phyloP scores from a whole-genome alignment of 2,888 invertebrate species.

The Apotomis turbidana region DNA sequence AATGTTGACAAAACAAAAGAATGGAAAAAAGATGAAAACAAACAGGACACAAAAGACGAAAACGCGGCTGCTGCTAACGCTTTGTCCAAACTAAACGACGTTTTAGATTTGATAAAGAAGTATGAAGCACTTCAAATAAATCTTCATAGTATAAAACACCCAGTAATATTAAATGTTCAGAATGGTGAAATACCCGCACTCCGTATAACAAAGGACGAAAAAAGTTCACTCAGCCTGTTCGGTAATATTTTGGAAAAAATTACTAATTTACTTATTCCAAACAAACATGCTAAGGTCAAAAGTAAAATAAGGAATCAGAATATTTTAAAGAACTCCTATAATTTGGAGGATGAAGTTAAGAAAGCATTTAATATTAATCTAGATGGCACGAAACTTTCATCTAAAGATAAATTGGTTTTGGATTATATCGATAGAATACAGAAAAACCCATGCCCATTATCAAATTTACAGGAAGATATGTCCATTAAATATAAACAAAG shows the following conservation, averaged over 20 bases:
- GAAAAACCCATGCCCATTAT: constrained; percentile 60
- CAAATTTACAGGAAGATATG: constrained; percentile 47
- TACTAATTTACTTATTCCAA: constrained; percentile 67
- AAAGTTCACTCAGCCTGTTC: constrained; percentile 58
- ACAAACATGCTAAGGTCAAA: constrained; percentile 55
- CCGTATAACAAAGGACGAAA: constrained; percentile 52
- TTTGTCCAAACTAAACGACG: constrained; percentile 62
- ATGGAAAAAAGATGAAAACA: neutral
- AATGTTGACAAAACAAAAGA: constrained; percentile 31
- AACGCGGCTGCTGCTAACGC: constrained; percentile 51
- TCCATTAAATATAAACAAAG: constrained; percentile 58
- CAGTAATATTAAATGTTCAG: constrained; percentile 13
- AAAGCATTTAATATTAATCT: constrained; percentile 57
- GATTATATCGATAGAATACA: constrained; percentile 69
- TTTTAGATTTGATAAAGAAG: constrained; percentile 64
- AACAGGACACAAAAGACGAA: constrained; percentile 1
- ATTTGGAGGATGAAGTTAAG: constrained; percentile 55
- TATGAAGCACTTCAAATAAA: constrained; percentile 63
- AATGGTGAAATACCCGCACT: neutral
- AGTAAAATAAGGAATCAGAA: constrained; percentile 56
- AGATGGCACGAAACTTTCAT: constrained; percentile 55
- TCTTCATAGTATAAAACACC: constrained; percentile 53
- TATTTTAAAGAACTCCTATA: constrained; percentile 50
- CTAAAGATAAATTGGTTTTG: constrained; percentile 69
- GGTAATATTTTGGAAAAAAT: constrained; percentile 68